A percentile compares a stretch with the other conserved stretches of the same genome.
phyloP scores from a whole-genome alignment of 2,113 vertebrate genomes.

The Mola mola region DNA sequence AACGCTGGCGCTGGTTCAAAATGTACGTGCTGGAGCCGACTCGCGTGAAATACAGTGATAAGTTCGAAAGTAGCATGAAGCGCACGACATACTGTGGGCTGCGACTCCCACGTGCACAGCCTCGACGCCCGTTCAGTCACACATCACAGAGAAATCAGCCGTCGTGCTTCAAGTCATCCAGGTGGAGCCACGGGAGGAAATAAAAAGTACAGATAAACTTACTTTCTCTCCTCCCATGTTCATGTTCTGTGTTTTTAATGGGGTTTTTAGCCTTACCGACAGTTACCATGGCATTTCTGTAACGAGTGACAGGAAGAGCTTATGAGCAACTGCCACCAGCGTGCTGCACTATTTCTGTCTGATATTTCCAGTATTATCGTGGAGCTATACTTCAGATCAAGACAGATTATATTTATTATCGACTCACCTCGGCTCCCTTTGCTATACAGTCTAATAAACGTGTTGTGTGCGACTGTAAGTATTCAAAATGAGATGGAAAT shows the following conservation, averaged over 20 bases:
- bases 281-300: conserved; percentile 45
- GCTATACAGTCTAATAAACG: not conserved
- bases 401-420: conserved; percentile 15
- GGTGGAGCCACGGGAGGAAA: conserved; percentile 3
- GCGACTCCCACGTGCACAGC: conserved; percentile 34
- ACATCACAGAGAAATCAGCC: conserved; percentile 18
- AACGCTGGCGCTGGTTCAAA: too few species aligned
- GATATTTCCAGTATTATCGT: conserved; percentile 22
- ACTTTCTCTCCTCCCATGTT: not conserved
- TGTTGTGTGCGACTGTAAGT: not conserved
- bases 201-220: not conserved
- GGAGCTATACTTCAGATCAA: conserved; percentile 19
- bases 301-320: conserved; percentile 48
- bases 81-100: conserved; percentile 42
- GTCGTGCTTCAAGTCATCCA: not conserved
- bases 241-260: conserved; percentile 24
- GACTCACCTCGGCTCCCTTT: not conserved
- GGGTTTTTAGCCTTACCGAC: conserved; percentile 10
- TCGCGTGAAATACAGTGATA: too few species aligned
- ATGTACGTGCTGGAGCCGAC: too few species aligned
- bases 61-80: conserved; percentile 52
- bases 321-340: conserved; percentile 11
- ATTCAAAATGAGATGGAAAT: conserved; percentile 1
- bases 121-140: conserved; percentile 36
- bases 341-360: conserved; percentile 33